Percentiles rank a stretch among this genome's conserved stretches.
phyloP scores from a whole-genome alignment of 2,888 invertebrate genomes.

The Uloborus plumipes region DNA sequence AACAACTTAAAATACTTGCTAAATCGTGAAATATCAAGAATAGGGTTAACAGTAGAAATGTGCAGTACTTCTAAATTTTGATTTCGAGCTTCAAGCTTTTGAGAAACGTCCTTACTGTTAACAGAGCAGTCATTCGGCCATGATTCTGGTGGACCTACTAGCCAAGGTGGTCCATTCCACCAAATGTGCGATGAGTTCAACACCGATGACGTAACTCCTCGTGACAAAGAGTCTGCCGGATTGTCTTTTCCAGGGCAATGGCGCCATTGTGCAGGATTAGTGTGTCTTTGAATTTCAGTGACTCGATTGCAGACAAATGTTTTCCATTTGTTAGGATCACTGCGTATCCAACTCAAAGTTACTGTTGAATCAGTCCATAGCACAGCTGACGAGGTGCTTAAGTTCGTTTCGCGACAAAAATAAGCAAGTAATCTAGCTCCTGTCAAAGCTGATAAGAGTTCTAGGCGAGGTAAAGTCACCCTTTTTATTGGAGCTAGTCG shows the following conservation, averaged over 20 bases:
- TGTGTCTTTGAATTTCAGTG: slow-evolving; percentile 64
- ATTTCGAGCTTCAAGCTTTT: background rate
- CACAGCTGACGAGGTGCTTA: background rate
- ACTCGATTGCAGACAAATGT: slow-evolving; percentile 67
- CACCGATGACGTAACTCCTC: slow-evolving; percentile 64
- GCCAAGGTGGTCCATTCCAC: slow-evolving; percentile 68
- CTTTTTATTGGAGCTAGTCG: too few species aligned
- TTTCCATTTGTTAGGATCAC: slow-evolving; percentile 54
- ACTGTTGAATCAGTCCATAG: slow-evolving; percentile 66
- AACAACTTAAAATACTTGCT: background rate
- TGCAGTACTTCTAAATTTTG: background rate
- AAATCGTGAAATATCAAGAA: background rate
- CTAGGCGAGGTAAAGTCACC: slow-evolving; percentile 66
- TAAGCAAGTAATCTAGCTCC: slow-evolving; percentile 11
- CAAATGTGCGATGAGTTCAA: slow-evolving; percentile 44
- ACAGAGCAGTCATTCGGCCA: background rate
- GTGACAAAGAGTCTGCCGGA: slow-evolving; percentile 68
- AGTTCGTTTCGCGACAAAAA: slow-evolving; percentile 12
- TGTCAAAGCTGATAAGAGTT: slow-evolving; percentile 62
- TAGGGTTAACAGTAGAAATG: background rate
- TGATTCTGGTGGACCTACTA: background rate
- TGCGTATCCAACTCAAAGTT: slow-evolving; percentile 65
- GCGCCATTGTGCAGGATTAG: slow-evolving; percentile 61
- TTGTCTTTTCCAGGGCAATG: slow-evolving; percentile 67
- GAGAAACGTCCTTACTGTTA: too few species aligned